Evolutionary conservation across 2,797 vertebrate genomes (phyloP).

Genomic region (Pachyuromys duprasi): DNA sequence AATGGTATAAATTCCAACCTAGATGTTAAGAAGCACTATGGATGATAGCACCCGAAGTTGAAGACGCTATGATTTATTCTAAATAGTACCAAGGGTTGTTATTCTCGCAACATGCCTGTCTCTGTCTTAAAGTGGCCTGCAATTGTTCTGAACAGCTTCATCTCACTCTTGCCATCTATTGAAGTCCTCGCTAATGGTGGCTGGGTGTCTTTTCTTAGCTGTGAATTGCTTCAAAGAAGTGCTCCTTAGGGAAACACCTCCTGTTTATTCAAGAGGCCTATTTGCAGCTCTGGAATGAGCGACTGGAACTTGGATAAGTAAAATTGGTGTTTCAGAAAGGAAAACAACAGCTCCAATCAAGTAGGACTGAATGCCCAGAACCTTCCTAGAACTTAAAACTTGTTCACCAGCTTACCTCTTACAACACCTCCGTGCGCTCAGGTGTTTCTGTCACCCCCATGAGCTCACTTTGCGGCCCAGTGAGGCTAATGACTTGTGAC

Average conservation of each 20-base stretch:
- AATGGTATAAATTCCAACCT: background rate
- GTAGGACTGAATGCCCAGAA: background rate
- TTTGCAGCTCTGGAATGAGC: background rate
- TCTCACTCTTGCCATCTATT: background rate
- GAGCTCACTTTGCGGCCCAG: background rate
- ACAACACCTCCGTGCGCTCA: background rate
- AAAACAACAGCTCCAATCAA: background rate
- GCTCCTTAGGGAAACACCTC: background rate
- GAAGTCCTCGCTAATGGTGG: background rate
- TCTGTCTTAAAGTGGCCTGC: background rate
- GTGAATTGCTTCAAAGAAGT: background rate
- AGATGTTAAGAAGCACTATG: background rate
- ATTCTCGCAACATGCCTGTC: background rate
- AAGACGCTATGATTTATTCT: background rate
- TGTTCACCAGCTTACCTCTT: background rate
- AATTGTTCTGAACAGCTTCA: background rate
- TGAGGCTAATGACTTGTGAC: background rate
- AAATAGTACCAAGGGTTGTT: background rate
- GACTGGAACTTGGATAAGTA: background rate
- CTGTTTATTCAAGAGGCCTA: background rate
- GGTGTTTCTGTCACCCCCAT: too few species aligned
- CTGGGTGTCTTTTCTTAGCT: background rate
- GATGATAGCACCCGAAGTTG: background rate
- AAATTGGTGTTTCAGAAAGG: constrained; percentile 15
- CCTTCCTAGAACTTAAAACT: background rate